Base-by-base conservation (phyloP, 2,888 invertebrate genomes). In the Lasioglossum morio region DNA sequence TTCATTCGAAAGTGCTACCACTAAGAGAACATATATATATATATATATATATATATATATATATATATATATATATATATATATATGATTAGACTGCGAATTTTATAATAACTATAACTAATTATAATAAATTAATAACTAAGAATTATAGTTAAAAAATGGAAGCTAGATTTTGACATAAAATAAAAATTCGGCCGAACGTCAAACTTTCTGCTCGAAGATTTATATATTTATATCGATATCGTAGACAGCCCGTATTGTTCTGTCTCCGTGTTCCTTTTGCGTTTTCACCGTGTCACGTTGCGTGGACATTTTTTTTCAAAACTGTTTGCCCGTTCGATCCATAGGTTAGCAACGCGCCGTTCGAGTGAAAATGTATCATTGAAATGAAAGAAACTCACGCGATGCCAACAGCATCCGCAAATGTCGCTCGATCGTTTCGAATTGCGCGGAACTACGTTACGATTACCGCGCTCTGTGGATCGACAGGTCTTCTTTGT, bases 381-480 rank as follows among this genome's bases (percentile, higher is more conserved):
- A 12, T 23, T 12, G 4, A 77, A 70, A 34, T n/a, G 16, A 77
- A 40, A n/a, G 40, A 19, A 66, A 93, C 93, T 94, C 92, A 94
- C 94, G 83, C 89, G 89, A 81, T 81, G 87, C 90, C 92, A 92
- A 72, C 91, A 93, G 85, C 93, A 93, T 74, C 90, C 85, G 77
- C 91, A 92, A 81, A 81, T n/a, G 72, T 70, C 63, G 81, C 63
- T 34, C 63, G 63, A 70, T 30, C 75, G 78, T 43, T 79, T 73
- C 40, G 77, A 53, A 34, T 72, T 75, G 27, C 70, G 78, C 10
- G 78, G 70, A 48, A 76, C 48, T 27, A 75, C 70, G 72, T 81
- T 88, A 78, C 78, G 88, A 72, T 72, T 75, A 37, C 37, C 76
- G 30, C 72, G 81, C 19, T 82, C 70, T 4, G 27, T 12, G 46